These are phyloP conservation scores for Nineta flava DNA, from an alignment of 2,888 invertebrate species.

Conservation along the genomic window DNA sequence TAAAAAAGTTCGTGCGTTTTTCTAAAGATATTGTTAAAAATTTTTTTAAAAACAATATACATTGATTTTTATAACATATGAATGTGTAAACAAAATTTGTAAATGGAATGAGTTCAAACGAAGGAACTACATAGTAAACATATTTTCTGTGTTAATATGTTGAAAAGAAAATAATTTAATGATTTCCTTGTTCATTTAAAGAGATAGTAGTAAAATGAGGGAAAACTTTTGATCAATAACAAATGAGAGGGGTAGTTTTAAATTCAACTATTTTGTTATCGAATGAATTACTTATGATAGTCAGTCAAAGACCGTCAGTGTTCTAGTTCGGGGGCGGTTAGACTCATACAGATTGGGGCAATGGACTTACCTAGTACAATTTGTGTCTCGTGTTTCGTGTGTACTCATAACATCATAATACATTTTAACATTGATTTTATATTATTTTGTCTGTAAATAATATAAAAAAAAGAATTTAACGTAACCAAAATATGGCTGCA, in stretches of 20 bases:
- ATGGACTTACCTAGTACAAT: not conserved
- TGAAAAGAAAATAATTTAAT: not conserved
- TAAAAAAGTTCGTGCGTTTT: too few relatives aligned
- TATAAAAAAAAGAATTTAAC: constrained; percentile 14
- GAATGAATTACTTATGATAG: constrained; percentile 2
- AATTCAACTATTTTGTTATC: constrained; percentile 10
- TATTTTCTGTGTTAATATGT: too few relatives aligned
- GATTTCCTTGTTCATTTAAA: not conserved
- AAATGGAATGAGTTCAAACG: too few relatives aligned
- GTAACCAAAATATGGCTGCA: constrained; percentile 14
- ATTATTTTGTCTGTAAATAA: not conserved
- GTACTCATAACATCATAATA: not conserved
- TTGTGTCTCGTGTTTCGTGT: not conserved
- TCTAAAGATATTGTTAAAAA: too few relatives aligned
- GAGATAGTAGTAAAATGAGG: constrained; percentile 8
- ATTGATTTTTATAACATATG: too few relatives aligned
- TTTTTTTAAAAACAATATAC: too few relatives aligned
- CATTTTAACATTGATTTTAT: not conserved
- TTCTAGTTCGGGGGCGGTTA: not conserved
- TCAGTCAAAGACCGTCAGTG: constrained; percentile 6
- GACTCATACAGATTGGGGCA: not conserved
- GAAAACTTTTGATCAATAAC: constrained; percentile 28
- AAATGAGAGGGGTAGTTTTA: constrained; percentile 22
- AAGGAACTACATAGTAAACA: too few relatives aligned
- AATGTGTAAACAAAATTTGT: too few relatives aligned